Evolutionary conservation across 2,888 invertebrate species (phyloP), one percentile per base, ranked within the genome.

Genomic region (Mesorhabditis sp.): DNA sequence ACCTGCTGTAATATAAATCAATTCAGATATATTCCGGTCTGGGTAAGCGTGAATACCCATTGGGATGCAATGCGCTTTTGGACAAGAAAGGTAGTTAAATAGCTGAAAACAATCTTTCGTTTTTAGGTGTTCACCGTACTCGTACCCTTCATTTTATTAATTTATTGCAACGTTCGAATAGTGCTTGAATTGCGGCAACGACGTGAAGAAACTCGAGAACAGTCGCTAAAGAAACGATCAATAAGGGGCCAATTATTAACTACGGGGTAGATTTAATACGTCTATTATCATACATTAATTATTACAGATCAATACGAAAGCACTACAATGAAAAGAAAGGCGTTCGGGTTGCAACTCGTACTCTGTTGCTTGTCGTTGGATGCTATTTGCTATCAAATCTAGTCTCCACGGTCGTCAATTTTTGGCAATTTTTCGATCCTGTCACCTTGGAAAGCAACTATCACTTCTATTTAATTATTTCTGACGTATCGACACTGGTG

Each of bases 321-420:
- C 71, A 70, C 28, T 76, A 76, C 70, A 72, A 70, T 66, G 82
- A 81, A 45, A 81, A 80, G 67, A 71, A 73, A 45, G 82, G 82
- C 13, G 81, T 82, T 41, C 72, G 80, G 42, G 73, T 82, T 41
- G 81, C 81, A 5, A 82, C 81, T 4, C 67, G 79, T 67, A 81
- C 81, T 1, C 69, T 81, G 63, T 75, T 78, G 6, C 76, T 82
- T 76, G 81, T 79, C n/a, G 77, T 68, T 65, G 74, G 76, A 1
- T 79, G 79, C 67, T 80, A 80, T 67, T 66, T 80, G 45, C 69
- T 80, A 28, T 73, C 79, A 28, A 80, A 80, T 64, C 70, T 75
- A 6, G 45, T 74, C 13, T 74, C 79, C 5, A 72, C 76, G 3
- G 15, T 74, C 5, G 71, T 81, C 71, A 80, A 81, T 67, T 79